Conservation (phyloP, 1,140 invertebrate species). For the Asobara japonica region DNA sequence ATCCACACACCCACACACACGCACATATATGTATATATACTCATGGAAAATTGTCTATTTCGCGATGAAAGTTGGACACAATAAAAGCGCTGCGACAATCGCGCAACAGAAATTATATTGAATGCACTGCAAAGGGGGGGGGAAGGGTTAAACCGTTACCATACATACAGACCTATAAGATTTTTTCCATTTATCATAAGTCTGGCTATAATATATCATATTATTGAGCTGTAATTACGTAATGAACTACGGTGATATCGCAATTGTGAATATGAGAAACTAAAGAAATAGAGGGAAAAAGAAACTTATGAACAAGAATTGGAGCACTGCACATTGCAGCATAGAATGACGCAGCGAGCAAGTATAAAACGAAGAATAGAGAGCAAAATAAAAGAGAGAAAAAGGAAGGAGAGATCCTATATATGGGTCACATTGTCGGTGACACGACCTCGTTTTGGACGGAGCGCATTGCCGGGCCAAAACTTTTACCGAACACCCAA, state of each 20-base stretch:
- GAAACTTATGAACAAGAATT: not conserved
- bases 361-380: not conserved
- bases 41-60: no score
- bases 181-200: no score
- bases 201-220: no score
- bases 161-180: no score
- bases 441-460: slow-evolving; percentile 50
- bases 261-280: not conserved
- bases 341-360: slow-evolving; percentile 5
- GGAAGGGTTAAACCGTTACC: no score
- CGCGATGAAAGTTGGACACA: no score
- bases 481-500: not conserved
- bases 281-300: not conserved
- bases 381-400: slow-evolving; percentile 10
- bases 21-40: no score
- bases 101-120: no score
- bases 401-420: slow-evolving; percentile 26
- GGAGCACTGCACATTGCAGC: slow-evolving; percentile 4
- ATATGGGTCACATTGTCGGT: slow-evolving; percentile 56
- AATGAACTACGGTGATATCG: not conserved
- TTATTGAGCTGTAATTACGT: not conserved
- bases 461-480: not conserved
- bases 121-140: no score
- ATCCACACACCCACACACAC: no score
- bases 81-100: no score